These are phyloP conservation scores for Cephus runcator DNA, from an alignment of 2,888 invertebrate genomes.

Conservation along the genomic window DNA sequence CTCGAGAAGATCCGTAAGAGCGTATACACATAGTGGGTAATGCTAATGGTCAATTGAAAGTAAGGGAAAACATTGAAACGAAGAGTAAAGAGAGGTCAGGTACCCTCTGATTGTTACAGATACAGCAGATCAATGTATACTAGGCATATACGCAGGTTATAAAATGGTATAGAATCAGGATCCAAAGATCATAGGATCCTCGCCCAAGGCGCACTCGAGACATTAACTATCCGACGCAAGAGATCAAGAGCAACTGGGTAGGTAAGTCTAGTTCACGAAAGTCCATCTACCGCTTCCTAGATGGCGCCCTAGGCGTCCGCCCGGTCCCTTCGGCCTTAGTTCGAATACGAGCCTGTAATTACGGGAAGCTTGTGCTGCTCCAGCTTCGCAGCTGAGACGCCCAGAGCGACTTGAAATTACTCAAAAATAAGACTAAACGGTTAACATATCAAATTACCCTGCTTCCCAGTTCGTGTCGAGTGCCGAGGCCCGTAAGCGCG, in stretches of 20 bases:
- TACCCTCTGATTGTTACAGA: neutral
- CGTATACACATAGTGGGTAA: neutral
- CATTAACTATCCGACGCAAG: neutral
- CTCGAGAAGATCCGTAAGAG: neutral
- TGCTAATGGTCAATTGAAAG: neutral
- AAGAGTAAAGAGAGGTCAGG: neutral
- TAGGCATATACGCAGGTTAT: neutral
- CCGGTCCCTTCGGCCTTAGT: neutral
- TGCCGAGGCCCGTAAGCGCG: neutral
- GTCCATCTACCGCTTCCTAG: conserved; percentile 41
- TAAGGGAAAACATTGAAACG: neutral
- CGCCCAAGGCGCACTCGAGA: neutral
- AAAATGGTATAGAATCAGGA: neutral
- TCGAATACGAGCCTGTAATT: conserved; percentile 41
- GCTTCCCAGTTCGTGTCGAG: neutral
- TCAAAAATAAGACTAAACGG: conserved; percentile 61
- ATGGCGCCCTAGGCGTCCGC: conserved; percentile 40
- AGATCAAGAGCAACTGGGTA: neutral
- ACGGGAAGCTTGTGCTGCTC: conserved; percentile 42
- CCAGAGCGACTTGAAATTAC: conserved; percentile 52
- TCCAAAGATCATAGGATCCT: neutral
- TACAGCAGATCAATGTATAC: neutral
- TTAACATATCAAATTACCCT: conserved; percentile 55
- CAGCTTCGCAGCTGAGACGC: conserved; percentile 38
- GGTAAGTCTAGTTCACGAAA: neutral